phyloP scores from a whole-genome alignment of 1,140 invertebrate genomes.

The Drosophila repletoides region DNA sequence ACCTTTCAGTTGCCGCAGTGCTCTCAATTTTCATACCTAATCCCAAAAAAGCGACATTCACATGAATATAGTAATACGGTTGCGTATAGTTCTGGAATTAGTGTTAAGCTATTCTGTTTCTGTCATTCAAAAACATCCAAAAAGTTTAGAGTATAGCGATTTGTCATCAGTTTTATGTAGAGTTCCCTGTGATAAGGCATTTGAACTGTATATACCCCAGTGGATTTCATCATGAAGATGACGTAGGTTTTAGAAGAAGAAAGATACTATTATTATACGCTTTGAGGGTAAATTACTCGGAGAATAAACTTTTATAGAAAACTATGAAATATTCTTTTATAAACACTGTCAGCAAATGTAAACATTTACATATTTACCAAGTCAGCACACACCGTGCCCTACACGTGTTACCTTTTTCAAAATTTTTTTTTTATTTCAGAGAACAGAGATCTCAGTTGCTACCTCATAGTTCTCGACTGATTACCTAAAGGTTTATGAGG shows the following conservation, averaged over 20 bases:
- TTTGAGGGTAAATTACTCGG: neutral
- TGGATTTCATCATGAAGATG: slow-evolving; percentile 46
- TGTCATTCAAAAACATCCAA: no score
- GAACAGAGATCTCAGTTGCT: neutral
- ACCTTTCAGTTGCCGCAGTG: slow-evolving; percentile 44
- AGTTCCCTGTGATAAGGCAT: slow-evolving; percentile 25
- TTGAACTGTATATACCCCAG: neutral
- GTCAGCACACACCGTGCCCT: slow-evolving; percentile 1
- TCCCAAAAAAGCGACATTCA: slow-evolving; percentile 53
- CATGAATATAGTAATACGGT: slow-evolving; percentile 30
- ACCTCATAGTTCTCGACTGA: neutral
- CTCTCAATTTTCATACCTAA: slow-evolving; percentile 63
- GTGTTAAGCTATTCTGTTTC: neutral
- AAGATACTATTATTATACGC: neutral
- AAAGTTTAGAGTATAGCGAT: neutral
- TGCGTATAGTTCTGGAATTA: no score
- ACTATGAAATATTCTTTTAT: neutral
- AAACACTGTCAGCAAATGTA: neutral
- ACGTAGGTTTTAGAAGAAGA: slow-evolving; percentile 20
- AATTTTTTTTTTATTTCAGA: neutral
- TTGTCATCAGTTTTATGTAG: slow-evolving; percentile 22
- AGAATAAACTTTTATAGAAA: no score
- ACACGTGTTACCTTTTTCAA: slow-evolving; percentile 1
- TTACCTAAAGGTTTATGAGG: neutral
- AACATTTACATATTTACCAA: neutral